Percentiles rank a stretch among this genome's conserved stretches.
These are phyloP conservation scores for Chymomyza procnemis DNA, from an alignment of 2,888 invertebrate genomes.

Conservation along the genomic window DNA sequence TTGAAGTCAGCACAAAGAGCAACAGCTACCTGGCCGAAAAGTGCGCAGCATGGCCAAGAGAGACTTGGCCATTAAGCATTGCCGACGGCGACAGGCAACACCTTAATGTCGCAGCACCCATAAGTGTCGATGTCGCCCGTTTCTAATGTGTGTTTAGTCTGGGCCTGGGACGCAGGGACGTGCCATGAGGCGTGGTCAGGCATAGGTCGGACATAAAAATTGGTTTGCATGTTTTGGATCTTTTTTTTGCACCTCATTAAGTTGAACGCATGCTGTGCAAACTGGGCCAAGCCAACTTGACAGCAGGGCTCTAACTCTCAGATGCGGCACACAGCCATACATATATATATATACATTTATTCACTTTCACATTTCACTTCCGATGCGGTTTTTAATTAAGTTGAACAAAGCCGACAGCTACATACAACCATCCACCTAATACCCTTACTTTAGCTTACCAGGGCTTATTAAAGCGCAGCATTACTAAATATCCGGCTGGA, in stretches of 20 bases:
- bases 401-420: constrained; percentile 19
- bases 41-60: background rate
- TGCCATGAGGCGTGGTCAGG: background rate
- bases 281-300: background rate
- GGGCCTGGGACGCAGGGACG: background rate
- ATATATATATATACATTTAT: background rate
- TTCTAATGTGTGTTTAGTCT: constrained; percentile 1
- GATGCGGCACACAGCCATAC: background rate
- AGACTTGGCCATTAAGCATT: background rate
- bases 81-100: background rate
- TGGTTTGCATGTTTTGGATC: background rate
- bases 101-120: background rate
- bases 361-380: constrained; percentile 21
- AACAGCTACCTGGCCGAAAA: background rate
- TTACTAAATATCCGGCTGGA: background rate
- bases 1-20: background rate
- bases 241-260: background rate
- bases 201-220: background rate
- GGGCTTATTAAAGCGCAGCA: background rate
- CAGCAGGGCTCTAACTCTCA: background rate
- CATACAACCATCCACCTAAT: background rate
- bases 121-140: background rate
- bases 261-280: background rate
- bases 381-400: constrained; percentile 41
- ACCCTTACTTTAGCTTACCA: no score